Evolutionary conservation across 2,113 vertebrate species (phyloP).

Genomic region (Oceanites oceanicus): DNA sequence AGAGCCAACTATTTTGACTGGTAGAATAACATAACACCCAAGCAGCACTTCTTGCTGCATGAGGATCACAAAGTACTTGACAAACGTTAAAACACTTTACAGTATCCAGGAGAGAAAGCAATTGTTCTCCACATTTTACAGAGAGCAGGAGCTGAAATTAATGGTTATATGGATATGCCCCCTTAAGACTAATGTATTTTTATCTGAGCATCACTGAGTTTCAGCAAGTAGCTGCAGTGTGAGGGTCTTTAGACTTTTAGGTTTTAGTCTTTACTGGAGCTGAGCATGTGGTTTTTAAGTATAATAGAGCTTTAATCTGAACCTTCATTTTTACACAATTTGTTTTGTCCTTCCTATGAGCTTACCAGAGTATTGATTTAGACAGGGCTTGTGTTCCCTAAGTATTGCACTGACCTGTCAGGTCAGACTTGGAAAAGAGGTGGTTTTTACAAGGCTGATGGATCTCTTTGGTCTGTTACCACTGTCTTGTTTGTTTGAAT

Average conservation of each 20-base stretch:
- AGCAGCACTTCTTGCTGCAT: neutral
- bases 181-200: neutral
- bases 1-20: neutral
- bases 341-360: neutral
- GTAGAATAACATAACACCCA: neutral
- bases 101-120: neutral
- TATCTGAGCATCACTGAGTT: neutral
- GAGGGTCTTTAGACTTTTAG: neutral
- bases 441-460: neutral
- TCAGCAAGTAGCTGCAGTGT: neutral
- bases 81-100: neutral
- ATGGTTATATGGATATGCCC: neutral
- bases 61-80: neutral
- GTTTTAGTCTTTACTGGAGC: neutral
- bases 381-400: neutral
- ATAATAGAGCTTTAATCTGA: neutral
- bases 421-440: neutral
- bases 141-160: neutral
- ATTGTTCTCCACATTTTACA: neutral
- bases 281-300: neutral
- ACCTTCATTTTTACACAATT: neutral
- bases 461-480: neutral
- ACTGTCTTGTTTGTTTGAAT: neutral
- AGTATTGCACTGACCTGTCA: neutral
- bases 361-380: neutral